Base-by-base conservation (phyloP, 2,797 vertebrate genomes). In the Balearica regulorum region DNA sequence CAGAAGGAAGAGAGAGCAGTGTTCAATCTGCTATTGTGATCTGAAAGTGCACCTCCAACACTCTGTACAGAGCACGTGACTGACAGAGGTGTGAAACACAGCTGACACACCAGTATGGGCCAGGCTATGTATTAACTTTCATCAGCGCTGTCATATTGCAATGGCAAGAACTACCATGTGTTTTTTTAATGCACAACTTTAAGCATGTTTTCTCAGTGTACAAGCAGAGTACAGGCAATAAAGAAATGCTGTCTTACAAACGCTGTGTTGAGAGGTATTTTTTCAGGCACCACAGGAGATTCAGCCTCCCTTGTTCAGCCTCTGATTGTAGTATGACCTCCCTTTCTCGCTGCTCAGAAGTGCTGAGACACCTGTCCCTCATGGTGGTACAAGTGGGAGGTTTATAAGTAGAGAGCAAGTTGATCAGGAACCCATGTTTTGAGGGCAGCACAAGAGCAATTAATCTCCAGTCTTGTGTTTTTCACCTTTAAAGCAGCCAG, bases 211-310 rank as follows among this genome's bases (percentile, higher is more conserved):
- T 70, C 71, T 70, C 73, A 55, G 75, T n/a, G 64, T 82, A 55
- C 51, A 62, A 82, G 55, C 24, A 55, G 64, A 35, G 37, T 73
- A 21, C 24, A 60, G 55, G 26, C 41, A 95, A 94, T 94, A 96
- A 96, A 96, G 64, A 87, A 64, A 70, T 6, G 12, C 43, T 85
- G 51, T 87, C 92, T 85, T 93, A 69, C 16, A 70, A 62, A 60
- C 3, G 20, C 16, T 70, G 62, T 28, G 25, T 39, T 82, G 76
- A 70, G 64, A 69, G 16, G 11, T 33, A 13, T 70, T 51, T 84
- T 86, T 82, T 25, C 51, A 79, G 33, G 24, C 0, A 0, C 53
- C 82, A 57, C 54, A 54, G 54, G 57, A 82, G n/a, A 41, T 76
- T 76, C 20, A 54, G 26, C 35, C 28, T 95, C 24, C n/a, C 16